These are phyloP conservation scores for Ivindomyrus marchei DNA, from an alignment of 2,113 vertebrate species.

Conservation along the genomic window DNA sequence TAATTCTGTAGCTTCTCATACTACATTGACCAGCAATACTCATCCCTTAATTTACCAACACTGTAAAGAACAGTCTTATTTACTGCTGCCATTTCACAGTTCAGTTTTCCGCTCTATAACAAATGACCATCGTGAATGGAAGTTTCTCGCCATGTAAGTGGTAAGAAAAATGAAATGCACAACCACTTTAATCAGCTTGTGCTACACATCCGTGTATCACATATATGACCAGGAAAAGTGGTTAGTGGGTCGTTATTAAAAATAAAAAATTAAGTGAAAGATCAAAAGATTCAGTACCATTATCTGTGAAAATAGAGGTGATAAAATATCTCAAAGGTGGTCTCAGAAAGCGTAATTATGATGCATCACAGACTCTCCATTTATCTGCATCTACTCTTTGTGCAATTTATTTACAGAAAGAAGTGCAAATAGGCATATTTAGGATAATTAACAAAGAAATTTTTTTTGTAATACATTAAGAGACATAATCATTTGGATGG, in stretches of 20 bases:
- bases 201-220: neutral
- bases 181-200: neutral
- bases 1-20: neutral
- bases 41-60: neutral
- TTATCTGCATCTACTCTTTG: too few species aligned
- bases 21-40: neutral
- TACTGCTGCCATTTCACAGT: neutral
- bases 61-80: neutral
- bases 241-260: neutral
- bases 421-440: too few species aligned
- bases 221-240: neutral
- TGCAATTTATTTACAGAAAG: too few species aligned
- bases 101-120: neutral
- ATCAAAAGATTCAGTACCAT: too few species aligned
- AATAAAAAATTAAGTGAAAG: neutral
- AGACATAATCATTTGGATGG: too few species aligned
- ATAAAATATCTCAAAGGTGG: too few species aligned
- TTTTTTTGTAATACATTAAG: too few species aligned
- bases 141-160: neutral
- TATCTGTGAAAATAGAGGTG: too few species aligned
- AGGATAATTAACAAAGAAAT: too few species aligned
- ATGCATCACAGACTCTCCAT: neutral
- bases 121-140: neutral
- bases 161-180: neutral
- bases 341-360: neutral